A percentile compares a stretch with the other conserved stretches of the same genome.
Evolutionary conservation across 1,140 invertebrate genomes (phyloP).

Genomic region (Carposina sasakii): DNA sequence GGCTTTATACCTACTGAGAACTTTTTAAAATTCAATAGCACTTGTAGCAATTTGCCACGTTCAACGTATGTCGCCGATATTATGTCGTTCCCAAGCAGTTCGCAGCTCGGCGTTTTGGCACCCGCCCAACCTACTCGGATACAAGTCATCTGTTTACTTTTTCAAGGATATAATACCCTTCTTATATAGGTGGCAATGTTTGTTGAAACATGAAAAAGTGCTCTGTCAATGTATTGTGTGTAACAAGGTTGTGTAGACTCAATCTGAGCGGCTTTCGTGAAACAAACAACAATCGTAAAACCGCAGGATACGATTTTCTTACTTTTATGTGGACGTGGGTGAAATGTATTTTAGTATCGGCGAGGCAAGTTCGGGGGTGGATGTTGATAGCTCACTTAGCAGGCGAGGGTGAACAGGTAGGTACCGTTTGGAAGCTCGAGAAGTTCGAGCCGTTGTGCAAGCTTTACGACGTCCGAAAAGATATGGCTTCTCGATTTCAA

Average conservation of each 20-base stretch:
- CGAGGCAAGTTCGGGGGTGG: too few relatives aligned
- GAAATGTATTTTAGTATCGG: too few relatives aligned
- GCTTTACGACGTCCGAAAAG: slow-evolving; percentile 36
- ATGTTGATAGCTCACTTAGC: too few relatives aligned
- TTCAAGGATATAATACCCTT: slow-evolving; percentile 30
- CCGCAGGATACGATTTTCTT: slow-evolving; percentile 14
- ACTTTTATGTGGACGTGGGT: slow-evolving; percentile 1
- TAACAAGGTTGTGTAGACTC: too few relatives aligned
- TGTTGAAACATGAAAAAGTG: neutral
- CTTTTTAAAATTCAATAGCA: slow-evolving; percentile 39
- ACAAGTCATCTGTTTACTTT: slow-evolving; percentile 59
- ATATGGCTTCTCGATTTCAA: slow-evolving; percentile 31
- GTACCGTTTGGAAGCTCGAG: slow-evolving; percentile 26
- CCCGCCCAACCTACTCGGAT: slow-evolving; percentile 50
- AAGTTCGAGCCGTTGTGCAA: slow-evolving; percentile 32
- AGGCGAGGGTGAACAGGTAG: too few relatives aligned
- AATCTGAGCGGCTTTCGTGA: too few relatives aligned
- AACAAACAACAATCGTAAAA: slow-evolving; percentile 11
- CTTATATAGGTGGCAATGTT: neutral
- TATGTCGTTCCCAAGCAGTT: slow-evolving; percentile 58
- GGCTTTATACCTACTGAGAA: too few relatives aligned
- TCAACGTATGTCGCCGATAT: slow-evolving; percentile 42
- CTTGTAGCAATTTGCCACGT: slow-evolving; percentile 42
- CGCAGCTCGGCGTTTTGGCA: slow-evolving; percentile 46
- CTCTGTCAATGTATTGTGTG: too few relatives aligned